Evolutionary conservation across 1,140 invertebrate species (phyloP), one percentile per base, ranked within the genome.

Genomic region (Brachionus plicatilis): DNA sequence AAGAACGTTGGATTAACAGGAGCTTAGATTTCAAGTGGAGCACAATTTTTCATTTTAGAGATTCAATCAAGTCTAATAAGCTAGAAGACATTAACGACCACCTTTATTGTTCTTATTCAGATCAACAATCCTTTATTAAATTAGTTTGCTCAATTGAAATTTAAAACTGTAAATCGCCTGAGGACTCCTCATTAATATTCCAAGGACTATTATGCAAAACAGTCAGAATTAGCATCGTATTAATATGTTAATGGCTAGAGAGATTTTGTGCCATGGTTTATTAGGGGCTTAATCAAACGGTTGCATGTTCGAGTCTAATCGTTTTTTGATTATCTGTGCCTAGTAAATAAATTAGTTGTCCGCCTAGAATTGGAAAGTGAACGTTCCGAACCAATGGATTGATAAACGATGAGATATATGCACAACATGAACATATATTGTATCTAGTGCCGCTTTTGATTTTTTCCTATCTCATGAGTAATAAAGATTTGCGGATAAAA

Each of bases 121-220:
- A 27, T 29, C 12, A 24, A 76, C 11, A 50, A 14, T 76, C 5
- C 43, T 76, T 76, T 76, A 50, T 76, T 76, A 76, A 76, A 76
- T 76, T 76, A 76, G 27, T 76, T 53, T 76, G 45, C 72, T 76
- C 72, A 76, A 76, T 76, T 76, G 72, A 76, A 50, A 20, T 43
- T 20, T 60, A 60, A 60, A 60, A 75, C 9, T 75, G 3, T 45
- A 24, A 27, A 47, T 50, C 43, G 72, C 72, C 47, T 20, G 72
- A 76, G 72, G 72, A 76, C 20, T 47, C 0, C 2, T 47, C 24
- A 50, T 50, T 50, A 50, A 50, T 50, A 50, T 50, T 50, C 72
- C 24, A 76, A 47, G 17, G 72, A 72, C 66, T 33, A 37, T 68
- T 33, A 29, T 14, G 66, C 27, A 33, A 24, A 65, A 20, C 9